These are phyloP conservation scores for Latheticus oryzae DNA, from an alignment of 2,888 invertebrate species.

Conservation along the genomic window DNA sequence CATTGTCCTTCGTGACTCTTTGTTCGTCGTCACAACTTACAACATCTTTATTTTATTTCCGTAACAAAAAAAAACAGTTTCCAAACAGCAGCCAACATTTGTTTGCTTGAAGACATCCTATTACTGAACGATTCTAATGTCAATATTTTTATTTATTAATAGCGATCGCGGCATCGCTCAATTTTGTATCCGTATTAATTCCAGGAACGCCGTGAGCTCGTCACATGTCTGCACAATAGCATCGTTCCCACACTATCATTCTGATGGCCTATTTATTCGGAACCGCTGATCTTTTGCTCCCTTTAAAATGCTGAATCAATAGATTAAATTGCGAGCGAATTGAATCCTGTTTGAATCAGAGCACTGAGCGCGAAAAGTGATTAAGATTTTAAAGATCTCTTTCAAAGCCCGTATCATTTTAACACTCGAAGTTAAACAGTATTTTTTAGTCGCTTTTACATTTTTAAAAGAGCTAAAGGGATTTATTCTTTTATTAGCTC, in stretches of 20 bases:
- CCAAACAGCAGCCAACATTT: slow-evolving; percentile 6
- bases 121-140: slow-evolving; percentile 38
- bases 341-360: slow-evolving; percentile 58
- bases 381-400: slow-evolving; percentile 64
- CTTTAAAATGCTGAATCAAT: slow-evolving; percentile 64
- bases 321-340: slow-evolving; percentile 63
- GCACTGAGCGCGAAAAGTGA: slow-evolving; percentile 63
- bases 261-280: slow-evolving; percentile 63
- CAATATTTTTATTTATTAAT: slow-evolving; percentile 55
- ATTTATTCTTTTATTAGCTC: slow-evolving; percentile 61
- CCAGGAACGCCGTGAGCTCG: slow-evolving; percentile 57
- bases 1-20: slow-evolving; percentile 47
- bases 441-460: slow-evolving; percentile 61
- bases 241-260: slow-evolving; percentile 63
- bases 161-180: slow-evolving; percentile 43
- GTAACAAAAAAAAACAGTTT: no score
- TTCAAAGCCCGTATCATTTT: slow-evolving; percentile 61
- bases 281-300: slow-evolving; percentile 64
- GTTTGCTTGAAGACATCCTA: slow-evolving; percentile 17
- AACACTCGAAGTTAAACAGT: slow-evolving; percentile 63
- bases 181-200: slow-evolving; percentile 56
- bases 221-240: slow-evolving; percentile 63
- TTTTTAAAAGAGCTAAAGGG: slow-evolving; percentile 62
- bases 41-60: no score
- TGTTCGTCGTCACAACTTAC: no score